Conservation (phyloP, 1,140 invertebrate genomes). For the Drosophila gunungcola region DNA sequence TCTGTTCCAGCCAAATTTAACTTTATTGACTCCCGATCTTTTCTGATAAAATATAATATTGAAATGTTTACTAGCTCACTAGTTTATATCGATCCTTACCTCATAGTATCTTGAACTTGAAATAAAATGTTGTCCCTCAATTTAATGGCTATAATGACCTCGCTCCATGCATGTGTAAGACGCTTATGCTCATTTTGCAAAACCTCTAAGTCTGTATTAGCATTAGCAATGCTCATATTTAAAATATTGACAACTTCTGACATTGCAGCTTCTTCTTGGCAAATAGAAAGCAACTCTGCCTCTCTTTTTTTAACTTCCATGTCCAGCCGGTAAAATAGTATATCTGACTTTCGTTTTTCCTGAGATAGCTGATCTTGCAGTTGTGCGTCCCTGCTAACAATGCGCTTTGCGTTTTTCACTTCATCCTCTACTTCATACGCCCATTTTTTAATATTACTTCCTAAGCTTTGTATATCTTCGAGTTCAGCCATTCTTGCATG, state of each 20-base stretch:
- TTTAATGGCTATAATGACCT: constrained; percentile 88
- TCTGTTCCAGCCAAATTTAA: constrained; percentile 86
- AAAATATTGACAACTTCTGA: constrained; percentile 85
- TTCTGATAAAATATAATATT: constrained; percentile 69
- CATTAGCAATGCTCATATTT: constrained; percentile 86
- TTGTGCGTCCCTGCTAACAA: constrained; percentile 85
- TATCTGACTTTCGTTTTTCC: constrained; percentile 86
- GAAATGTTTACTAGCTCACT: not conserved
- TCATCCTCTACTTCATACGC: constrained; percentile 85
- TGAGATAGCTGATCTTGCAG: constrained; percentile 85
- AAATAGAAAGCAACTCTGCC: constrained; percentile 84
- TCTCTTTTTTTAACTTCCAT: constrained; percentile 86
- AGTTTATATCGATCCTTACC: constrained; percentile 24
- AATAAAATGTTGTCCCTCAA: constrained; percentile 88
- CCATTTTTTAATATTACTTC: constrained; percentile 85
- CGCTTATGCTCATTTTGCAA: constrained; percentile 89
- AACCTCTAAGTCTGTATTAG: constrained; percentile 89
- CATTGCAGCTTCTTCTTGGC: constrained; percentile 85
- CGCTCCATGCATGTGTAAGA: constrained; percentile 89
- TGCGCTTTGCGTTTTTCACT: constrained; percentile 85
- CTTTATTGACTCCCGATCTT: constrained; percentile 86
- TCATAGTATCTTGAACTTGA: constrained; percentile 84
- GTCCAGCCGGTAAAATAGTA: constrained; percentile 85
- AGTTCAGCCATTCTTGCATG: constrained; percentile 84
- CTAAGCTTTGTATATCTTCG: constrained; percentile 82